Conservation (phyloP, 2,888 invertebrate species). For the Leucoma salicis region DNA sequence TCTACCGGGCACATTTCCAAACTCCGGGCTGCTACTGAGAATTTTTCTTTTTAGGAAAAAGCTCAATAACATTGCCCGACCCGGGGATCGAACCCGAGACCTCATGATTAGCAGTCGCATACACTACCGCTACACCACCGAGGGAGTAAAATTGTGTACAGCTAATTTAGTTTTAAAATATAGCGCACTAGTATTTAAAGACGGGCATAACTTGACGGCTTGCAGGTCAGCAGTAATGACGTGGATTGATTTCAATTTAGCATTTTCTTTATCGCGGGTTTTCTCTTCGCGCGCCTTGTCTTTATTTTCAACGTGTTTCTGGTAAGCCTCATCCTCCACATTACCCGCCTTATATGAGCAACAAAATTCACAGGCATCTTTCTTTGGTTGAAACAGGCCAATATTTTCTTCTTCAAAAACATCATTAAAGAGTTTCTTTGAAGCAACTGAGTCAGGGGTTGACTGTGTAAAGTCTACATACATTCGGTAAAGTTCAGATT, state of each 20-base stretch:
- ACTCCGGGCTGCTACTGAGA: too few relatives aligned
- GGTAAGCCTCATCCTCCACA: too few relatives aligned
- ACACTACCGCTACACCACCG: too few relatives aligned
- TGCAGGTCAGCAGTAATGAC: background rate
- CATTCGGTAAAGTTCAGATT: background rate
- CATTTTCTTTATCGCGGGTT: too few relatives aligned
- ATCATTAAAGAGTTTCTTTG: conserved; percentile 3
- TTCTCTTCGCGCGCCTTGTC: too few relatives aligned
- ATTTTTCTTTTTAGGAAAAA: too few relatives aligned
- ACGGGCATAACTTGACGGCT: background rate
- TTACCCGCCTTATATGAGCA: background rate
- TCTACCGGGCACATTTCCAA: too few relatives aligned
- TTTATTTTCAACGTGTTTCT: too few relatives aligned
- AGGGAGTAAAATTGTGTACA: background rate
- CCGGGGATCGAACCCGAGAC: too few relatives aligned
- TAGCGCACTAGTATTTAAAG: background rate
- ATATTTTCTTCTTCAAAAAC: conserved; percentile 5
- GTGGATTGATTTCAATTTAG: too few relatives aligned
- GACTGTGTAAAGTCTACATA: background rate
- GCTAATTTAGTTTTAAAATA: background rate
- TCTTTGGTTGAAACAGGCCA: conserved; percentile 3
- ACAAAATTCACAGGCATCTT: conserved; percentile 7
- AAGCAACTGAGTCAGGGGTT: background rate
- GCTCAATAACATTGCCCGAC: too few relatives aligned
- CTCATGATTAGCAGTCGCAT: too few relatives aligned